phyloP scores from a whole-genome alignment of 2,797 vertebrate genomes.

The Falco biarmicus region DNA sequence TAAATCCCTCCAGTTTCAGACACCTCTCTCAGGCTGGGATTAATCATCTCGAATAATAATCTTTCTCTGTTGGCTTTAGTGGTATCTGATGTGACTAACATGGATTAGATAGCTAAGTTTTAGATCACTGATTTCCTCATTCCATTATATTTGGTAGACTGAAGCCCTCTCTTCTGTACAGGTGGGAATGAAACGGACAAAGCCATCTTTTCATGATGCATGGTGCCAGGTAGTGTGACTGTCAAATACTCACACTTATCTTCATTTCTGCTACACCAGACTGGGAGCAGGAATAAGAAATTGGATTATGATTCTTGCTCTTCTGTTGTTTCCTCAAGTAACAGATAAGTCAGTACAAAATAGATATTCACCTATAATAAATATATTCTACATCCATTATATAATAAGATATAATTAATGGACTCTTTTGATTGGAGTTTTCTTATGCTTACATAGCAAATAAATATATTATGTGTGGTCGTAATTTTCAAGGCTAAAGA shows the following conservation, averaged over 20 bases:
- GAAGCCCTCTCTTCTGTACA: background rate
- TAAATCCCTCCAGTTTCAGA: constrained; percentile 19
- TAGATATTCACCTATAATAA: background rate
- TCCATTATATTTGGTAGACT: background rate
- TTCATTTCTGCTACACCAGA: background rate
- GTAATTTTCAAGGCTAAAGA: background rate
- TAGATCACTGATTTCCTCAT: constrained; percentile 2
- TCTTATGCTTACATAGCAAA: background rate
- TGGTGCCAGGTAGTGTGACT: background rate
- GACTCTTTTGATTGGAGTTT: background rate
- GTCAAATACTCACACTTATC: background rate
- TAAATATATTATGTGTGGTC: background rate
- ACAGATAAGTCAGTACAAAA: background rate
- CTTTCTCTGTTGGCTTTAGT: background rate
- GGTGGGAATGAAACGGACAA: background rate
- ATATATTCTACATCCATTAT: background rate
- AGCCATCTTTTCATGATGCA: background rate
- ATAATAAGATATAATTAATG: background rate
- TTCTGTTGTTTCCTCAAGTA: background rate
- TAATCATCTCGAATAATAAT: constrained; percentile 1
- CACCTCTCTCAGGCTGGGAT: background rate
- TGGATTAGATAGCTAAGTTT: background rate
- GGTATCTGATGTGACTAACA: background rate
- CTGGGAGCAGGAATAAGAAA: background rate
- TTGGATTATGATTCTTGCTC: background rate